Evolutionary conservation across 2,113 vertebrate species (phyloP).

Genomic region (Sebastes fasciatus): DNA sequence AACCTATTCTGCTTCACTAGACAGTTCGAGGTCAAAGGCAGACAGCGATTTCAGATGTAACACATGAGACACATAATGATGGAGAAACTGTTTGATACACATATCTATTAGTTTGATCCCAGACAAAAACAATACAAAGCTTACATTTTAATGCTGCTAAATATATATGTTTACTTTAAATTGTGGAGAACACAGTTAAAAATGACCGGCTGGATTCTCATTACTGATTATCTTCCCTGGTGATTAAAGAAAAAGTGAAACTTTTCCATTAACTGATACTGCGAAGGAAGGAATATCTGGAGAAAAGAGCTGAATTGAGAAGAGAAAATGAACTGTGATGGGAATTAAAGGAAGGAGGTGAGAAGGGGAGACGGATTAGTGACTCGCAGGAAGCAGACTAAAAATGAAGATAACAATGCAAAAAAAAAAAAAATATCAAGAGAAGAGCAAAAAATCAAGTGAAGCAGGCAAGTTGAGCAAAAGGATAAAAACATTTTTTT

Average conservation of each 20-base stretch:
- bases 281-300: neutral
- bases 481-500: neutral
- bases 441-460: neutral
- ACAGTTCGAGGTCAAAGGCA: neutral
- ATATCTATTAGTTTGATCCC: neutral
- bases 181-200: neutral
- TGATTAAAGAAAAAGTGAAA: conserved; percentile 16
- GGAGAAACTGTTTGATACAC: too few relatives aligned
- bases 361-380: conserved; percentile 6
- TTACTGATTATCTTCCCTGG: neutral
- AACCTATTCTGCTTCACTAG: neutral
- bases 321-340: conserved; percentile 21
- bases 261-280: conserved; percentile 17
- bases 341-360: conserved; percentile 18
- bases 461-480: neutral
- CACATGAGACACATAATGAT: neutral
- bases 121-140: neutral
- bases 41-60: neutral
- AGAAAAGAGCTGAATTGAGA: neutral
- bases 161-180: neutral
- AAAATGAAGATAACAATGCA: neutral
- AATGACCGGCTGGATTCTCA: neutral
- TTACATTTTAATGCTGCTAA: neutral
- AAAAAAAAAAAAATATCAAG: neutral
- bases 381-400: neutral